phyloP scores from a whole-genome alignment of 2,113 vertebrate genomes.

The Osmerus eperlanus region DNA sequence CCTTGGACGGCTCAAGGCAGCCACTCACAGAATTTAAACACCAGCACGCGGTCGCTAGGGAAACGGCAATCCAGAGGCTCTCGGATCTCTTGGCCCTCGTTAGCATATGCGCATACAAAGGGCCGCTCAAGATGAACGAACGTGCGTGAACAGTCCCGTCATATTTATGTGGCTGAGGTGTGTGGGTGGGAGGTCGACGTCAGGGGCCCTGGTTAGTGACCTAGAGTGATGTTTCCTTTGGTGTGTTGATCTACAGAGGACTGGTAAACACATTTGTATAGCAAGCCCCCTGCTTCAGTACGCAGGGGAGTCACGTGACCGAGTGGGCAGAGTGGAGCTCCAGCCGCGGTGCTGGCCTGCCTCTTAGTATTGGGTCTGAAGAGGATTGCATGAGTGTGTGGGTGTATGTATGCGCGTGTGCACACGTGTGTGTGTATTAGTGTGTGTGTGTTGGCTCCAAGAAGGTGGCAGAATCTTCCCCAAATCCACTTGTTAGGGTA shows the following conservation, averaged over 20 bases:
- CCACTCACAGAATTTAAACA: constrained; percentile 41
- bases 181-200: neutral
- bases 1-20: constrained; percentile 52
- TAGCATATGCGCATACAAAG: constrained; percentile 51
- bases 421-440: neutral
- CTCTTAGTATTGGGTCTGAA: too few species aligned
- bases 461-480: too few species aligned
- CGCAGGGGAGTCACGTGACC: too few species aligned
- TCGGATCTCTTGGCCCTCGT: constrained; percentile 31
- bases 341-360: too few species aligned
- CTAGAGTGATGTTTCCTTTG: too few species aligned
- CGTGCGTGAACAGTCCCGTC: constrained; percentile 39
- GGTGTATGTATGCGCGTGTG: neutral
- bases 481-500: too few species aligned
- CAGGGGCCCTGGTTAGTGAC: constrained; percentile 16
- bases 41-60: constrained; percentile 33
- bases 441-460: neutral
- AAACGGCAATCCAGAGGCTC: constrained; percentile 17
- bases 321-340: too few species aligned
- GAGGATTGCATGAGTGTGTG: neutral
- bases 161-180: constrained; percentile 47
- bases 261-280: constrained; percentile 17
- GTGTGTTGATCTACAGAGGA: too few species aligned
- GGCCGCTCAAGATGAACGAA: too few species aligned
- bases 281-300: too few species aligned